phyloP scores from a whole-genome alignment of 2,113 vertebrate species.

The Agapornis roseicollis region DNA sequence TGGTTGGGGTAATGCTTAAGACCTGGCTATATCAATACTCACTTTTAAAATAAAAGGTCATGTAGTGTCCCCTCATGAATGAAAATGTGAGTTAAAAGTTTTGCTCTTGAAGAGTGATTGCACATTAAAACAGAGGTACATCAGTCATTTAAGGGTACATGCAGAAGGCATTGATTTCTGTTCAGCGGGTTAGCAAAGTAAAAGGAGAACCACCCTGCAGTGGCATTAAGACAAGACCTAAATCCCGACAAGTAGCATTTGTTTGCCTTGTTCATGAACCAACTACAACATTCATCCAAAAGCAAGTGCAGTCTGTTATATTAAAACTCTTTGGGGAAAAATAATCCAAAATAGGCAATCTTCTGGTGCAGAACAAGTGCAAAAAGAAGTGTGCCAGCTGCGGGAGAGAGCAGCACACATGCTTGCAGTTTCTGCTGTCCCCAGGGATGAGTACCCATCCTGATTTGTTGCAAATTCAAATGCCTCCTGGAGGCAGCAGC shows the following conservation, averaged over 20 bases:
- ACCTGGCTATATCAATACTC: not conserved
- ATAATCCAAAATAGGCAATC: not conserved
- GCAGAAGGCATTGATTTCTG: not conserved
- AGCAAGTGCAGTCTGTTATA: not conserved
- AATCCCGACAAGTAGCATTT: not conserved
- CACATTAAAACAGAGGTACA: conserved; percentile 47
- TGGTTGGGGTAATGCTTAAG: not conserved
- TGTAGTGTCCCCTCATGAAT: not conserved
- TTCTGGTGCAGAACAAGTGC: conserved; percentile 10
- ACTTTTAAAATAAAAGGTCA: not conserved
- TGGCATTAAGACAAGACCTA: not conserved
- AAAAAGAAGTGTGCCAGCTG: not conserved
- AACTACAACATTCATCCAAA: not conserved
- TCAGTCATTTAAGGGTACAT: not conserved
- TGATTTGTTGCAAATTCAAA: not conserved
- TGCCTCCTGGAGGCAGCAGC: not conserved
- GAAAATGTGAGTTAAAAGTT: not conserved
- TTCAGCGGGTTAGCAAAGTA: not conserved
- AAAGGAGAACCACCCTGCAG: not conserved
- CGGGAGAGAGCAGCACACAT: not conserved
- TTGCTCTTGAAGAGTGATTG: conserved; percentile 62
- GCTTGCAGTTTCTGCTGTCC: not conserved
- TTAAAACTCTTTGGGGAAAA: not conserved
- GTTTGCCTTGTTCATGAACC: not conserved
- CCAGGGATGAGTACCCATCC: not conserved